Evolutionary conservation across 2,888 invertebrate genomes (phyloP).

Genomic region (Melinopterus prodromus): DNA sequence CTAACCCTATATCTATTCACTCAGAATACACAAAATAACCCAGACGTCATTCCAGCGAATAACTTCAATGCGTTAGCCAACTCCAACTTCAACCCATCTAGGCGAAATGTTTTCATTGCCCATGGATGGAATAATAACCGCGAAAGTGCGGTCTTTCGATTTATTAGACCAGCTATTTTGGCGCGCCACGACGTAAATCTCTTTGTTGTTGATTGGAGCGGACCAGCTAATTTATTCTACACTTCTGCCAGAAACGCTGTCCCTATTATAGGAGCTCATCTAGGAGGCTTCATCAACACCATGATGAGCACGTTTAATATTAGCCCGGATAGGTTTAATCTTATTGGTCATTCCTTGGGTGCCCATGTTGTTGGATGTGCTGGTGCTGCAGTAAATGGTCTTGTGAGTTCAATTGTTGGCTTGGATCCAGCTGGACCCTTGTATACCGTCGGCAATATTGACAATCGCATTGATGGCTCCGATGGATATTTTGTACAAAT

Average conservation of each 20-base stretch:
- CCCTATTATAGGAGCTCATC: conserved; percentile 44
- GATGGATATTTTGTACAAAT: conserved; percentile 55
- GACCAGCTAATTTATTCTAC: conserved; percentile 46
- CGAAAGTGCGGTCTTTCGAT: conserved; percentile 44
- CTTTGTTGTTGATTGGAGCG: conserved; percentile 54
- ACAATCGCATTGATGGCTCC: conserved; percentile 51
- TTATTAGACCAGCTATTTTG: conserved; percentile 46
- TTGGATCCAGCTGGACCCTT: conserved; percentile 55
- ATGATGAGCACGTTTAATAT: conserved; percentile 45
- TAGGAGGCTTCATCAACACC: conserved; percentile 48
- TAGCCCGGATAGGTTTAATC: conserved; percentile 39
- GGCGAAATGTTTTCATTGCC: conserved; percentile 49
- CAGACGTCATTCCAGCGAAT: conserved; percentile 28
- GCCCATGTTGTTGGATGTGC: conserved; percentile 54
- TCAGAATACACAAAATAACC: conserved; percentile 8
- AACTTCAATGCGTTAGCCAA: conserved; percentile 29
- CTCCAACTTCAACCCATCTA: conserved; percentile 45
- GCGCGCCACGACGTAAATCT: conserved; percentile 50
- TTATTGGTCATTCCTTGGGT: conserved; percentile 52
- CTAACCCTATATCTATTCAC: conserved; percentile 23
- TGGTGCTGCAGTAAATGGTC: conserved; percentile 43
- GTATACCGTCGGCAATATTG: conserved; percentile 44
- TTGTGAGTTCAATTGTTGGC: conserved; percentile 52
- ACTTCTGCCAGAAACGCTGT: conserved; percentile 44
- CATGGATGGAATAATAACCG: conserved; percentile 54